Base-by-base conservation (phyloP, 2,888 invertebrate genomes). In the Sarcophaga subvicina region DNA sequence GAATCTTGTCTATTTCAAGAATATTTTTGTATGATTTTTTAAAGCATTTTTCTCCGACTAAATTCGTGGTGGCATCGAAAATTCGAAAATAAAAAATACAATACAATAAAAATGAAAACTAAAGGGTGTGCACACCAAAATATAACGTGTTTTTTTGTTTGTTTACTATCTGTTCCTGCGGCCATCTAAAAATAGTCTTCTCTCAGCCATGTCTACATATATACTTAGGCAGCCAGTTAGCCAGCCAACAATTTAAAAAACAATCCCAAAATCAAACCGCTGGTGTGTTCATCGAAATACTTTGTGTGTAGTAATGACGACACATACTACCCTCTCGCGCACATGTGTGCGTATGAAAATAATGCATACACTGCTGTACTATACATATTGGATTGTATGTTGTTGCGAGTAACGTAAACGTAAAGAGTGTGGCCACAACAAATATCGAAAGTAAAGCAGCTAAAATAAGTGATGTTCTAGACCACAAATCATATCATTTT, bases 151-250 rank as follows among this genome's bases (percentile, higher is more conserved):
- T 14, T 54, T 54, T 54, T 4, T 17, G 0, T 14, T 17, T 14
- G 17, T 54, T 62, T 37, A 25, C 54, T 14, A 80, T 62, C 25
- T 71, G 27, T 72, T 70, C 47, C 82, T 70, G 79, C 79, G 78
- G 79, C 54, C 82, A 72, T 80, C 82, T 82, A 86, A 76, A 86
- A 82, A 82, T 86, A 86, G 79, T 67, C 64, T 27, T 73, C 70
- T 60, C 69, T 49, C 76, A 71, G 69, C 78, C 63, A 73, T 64
- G 73, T 81, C 72, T 72, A 70, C 22, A 22, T 22, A 22, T 82
- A 75, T 22, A 63, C 62, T 25, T 60, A 25, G 25, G 5, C 69
- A n/a, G 4, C 4, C 69, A 59, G 83, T n/a, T 71, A 73, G 75
- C 72, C 60, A 25, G 17, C 77, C 73, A 64, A 71, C 27, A 75